Base-by-base conservation (phyloP, 2,113 vertebrate genomes). In the Rhegmatorhina hoffmannsi region DNA sequence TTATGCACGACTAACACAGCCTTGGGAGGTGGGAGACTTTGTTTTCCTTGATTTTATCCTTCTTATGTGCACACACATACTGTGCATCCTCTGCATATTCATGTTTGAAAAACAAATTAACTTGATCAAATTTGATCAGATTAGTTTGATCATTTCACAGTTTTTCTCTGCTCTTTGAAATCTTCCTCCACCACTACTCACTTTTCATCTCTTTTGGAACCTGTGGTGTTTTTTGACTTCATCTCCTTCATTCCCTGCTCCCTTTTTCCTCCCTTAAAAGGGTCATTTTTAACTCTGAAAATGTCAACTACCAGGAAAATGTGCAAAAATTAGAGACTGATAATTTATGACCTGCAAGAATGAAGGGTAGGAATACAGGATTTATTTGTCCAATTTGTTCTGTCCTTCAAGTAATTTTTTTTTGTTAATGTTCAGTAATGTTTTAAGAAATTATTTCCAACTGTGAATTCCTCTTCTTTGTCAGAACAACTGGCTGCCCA, bases 91-190 rank as follows among this genome's bases (percentile, higher is more conserved):
- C 33, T 76, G 50, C 70, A 84, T 95, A 87, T 47, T 87, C 36
- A 66, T 69, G 43, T 66, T 73, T 80, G 33, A 68, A 95, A 86
- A 94, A 24, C 29, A 80, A 95, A 90, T 73, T 87, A 94, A 34
- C 43, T 62, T 52, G 11, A 43, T 89, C 53, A 77, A 69, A 86
- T 82, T 68, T 88, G 64, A 43, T 83, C 53, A 76, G 79, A 80
- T 40, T 73, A 67, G 62, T 88, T 80, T 58, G 23, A 79, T 91
- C 43, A 40, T 34, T 52, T 87, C 16, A 68, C n/a, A 64, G 0
- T 66, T 80, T n/a, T 87, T 33, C 23, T 68, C 34, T 77, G 67
- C 43, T 78, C 31, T 81, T 87, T 79, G 3, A 14, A 11, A 56
- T 66, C 17, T 59, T 87, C 21, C 46, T 76, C 18, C 66, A 13